Base-by-base conservation (phyloP, 2,888 invertebrate species). In the Octodonta nipae region DNA sequence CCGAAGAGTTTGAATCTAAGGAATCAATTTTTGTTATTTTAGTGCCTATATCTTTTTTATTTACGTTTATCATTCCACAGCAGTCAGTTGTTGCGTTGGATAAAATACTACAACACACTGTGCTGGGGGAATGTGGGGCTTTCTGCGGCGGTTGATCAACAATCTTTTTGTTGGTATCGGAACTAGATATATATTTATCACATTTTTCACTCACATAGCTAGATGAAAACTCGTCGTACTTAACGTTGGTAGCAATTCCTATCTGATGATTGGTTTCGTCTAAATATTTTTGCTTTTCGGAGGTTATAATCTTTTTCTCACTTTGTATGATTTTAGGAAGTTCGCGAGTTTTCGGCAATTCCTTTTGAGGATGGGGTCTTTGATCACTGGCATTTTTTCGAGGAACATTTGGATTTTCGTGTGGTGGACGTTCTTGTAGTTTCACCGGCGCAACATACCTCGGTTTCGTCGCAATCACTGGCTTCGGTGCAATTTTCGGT, bases 391-490 rank as follows among this genome's bases (percentile, higher is more conserved):
- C 15, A 15, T 29, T n/a, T n/a, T n/a, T 28, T 17, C 33, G 35
- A 2, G 33, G 33, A 29, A 33, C 33, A 26, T 36, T 35, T n/a
- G 35, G 26, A 24, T 45, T 39, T 26, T 44, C 44, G 24, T 35
- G 41, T 22, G 26, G 29, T 25, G 38, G 34, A 33, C 41, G 40
- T 30, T 49, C 46, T 25, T 44, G 50, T 33, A 43, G 43, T 44
- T 58, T 58, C 25, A 62, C 58, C 11, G 65, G 65, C 31, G 65
- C 64, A 4, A 65, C 58, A 44, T 53, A 58, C 43, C 58, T 60
- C 4, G 65, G 65, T 42, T 64, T 64, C 3, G 54, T 49, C 6
- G 63, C 59, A 16, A 50, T 48, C n/a, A 36, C 35, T 7, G 50
- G 50, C 14, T 27, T 27, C 3, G 27, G 27, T 5, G 27, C 27